These are phyloP conservation scores for Ricordea florida DNA, from an alignment of 92 coral and sea anemone genomes.

Conservation along the genomic window DNA sequence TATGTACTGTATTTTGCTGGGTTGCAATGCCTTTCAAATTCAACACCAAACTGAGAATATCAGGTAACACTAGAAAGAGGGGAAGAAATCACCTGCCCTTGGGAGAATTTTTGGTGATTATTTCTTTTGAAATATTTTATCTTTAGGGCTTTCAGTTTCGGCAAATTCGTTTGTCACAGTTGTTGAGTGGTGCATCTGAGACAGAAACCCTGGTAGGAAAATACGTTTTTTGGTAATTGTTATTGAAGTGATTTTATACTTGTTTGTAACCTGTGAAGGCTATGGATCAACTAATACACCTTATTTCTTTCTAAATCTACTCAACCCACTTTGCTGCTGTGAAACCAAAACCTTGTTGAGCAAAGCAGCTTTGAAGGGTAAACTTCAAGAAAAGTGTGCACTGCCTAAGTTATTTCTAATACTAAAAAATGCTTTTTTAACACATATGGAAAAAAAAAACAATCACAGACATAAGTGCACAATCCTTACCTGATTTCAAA, in stretches of 20 bases:
- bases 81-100: conserved; percentile 1
- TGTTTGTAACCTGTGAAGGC: neutral
- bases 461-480: no score
- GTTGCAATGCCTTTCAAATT: conserved; percentile 19
- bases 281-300: neutral
- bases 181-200: neutral
- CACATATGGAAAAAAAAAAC: no score
- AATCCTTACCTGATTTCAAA: no score
- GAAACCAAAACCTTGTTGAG: neutral
- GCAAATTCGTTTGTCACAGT: neutral
- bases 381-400: neutral
- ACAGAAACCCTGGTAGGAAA: conserved; percentile 3
- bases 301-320: neutral
- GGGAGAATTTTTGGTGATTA: neutral
- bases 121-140: neutral
- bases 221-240: neutral
- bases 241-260: conserved; percentile 8
- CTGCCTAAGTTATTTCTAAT: no score
- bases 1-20: neutral
- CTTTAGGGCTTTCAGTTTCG: conserved; percentile 8
- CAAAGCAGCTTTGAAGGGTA: neutral
- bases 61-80: conserved; percentile 12
- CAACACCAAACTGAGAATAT: neutral
- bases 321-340: neutral
- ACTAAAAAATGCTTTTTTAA: no score